Base-by-base conservation (phyloP, 2,113 vertebrate species). In the Chitala chitala region DNA sequence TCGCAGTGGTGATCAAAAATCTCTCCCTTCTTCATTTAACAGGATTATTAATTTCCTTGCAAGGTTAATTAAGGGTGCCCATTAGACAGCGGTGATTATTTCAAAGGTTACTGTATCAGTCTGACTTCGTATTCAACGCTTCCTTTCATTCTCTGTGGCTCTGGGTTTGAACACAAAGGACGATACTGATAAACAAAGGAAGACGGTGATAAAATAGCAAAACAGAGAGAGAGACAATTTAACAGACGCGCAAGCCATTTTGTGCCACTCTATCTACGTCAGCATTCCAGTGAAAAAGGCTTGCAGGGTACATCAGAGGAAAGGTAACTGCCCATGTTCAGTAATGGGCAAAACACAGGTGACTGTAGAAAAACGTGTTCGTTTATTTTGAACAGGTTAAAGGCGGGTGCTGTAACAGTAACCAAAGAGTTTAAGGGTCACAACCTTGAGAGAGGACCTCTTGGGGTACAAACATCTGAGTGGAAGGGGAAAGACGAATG, bases 31-130 rank as follows among this genome's bases (percentile, higher is more conserved):
- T 86, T 87, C 86, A 90, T 90, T 89, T 90, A 90, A 88, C 87
- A 89, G 80, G 78, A 84, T 88, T 87, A 89, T 89, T 90, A 89
- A 91, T 89, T 90, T 90, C 85, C 87, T 86, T 65, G 85, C 85
- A 87, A 89, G 88, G 88, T 90, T 91, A 91, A 91, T 91, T 90
- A 90, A 90, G 89, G 84, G 89, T 85, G 87, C 87, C 85, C 86
- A 86, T 89, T 87, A 89, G 86, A 89, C 87, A 84, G 80, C 84
- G 82, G 80, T 87, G 88, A 89, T 91, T 86, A 89, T 87, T 83
- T 87, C 85, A 89, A 89, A 89, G 89, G 88, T 91, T 91, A 88
- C 84, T 80, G 85, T 88, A 80, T 82, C 84, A 74, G 73, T 64
- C 24, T 80, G 48, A 46, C 75, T 63, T 29, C 8, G 75, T 71